Conservation (phyloP, 2,797 vertebrate genomes). For the Clarias pachynema region DNA sequence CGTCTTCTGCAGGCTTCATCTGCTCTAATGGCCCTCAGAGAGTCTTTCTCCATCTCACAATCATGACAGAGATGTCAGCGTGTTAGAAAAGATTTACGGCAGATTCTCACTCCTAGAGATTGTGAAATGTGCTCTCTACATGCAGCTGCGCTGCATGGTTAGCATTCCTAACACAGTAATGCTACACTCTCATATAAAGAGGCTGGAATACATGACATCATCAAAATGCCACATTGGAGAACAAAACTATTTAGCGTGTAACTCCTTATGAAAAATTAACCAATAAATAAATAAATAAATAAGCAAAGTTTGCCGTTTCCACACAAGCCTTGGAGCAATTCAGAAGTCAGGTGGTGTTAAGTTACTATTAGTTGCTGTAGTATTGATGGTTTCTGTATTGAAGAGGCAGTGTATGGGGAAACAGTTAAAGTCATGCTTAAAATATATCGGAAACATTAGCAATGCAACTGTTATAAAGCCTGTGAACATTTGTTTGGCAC, state of each 20-base stretch:
- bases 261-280: not conserved
- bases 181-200: not conserved
- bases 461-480: not conserved
- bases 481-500: not conserved
- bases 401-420: not conserved
- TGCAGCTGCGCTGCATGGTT: conserved; percentile 37
- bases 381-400: not conserved
- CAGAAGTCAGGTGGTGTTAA: not conserved
- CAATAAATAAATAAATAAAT: not conserved
- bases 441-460: not conserved
- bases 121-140: conserved; percentile 21
- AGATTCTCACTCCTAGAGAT: conserved; percentile 38
- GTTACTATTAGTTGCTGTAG: not conserved
- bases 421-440: not conserved
- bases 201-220: not conserved
- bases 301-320: not conserved
- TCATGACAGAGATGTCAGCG: conserved; percentile 57
- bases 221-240: not conserved
- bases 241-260: not conserved
- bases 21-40: conserved; percentile 54
- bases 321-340: not conserved
- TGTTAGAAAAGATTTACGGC: conserved; percentile 50
- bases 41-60: conserved; percentile 44
- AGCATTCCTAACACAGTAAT: conserved; percentile 17
- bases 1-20: conserved; percentile 44